Evolutionary conservation across 2,888 invertebrate species (phyloP).

Genomic region (Ochropacha duplaris): DNA sequence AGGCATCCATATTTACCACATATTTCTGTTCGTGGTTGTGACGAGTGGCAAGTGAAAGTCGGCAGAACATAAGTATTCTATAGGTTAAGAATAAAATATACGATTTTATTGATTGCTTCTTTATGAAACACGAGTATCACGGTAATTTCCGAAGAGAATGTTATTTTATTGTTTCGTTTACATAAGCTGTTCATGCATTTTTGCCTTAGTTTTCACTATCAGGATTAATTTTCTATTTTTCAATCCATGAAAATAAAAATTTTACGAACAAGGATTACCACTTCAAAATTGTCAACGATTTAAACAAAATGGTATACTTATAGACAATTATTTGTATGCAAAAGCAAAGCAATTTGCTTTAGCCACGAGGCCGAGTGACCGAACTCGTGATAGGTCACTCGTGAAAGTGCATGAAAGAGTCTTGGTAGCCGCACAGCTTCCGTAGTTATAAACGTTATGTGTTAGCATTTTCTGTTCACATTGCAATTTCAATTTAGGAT

Average conservation of each 20-base stretch:
- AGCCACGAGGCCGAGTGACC: slow-evolving; percentile 39
- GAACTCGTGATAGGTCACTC: slow-evolving; percentile 63
- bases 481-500: too few species aligned
- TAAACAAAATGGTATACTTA: slow-evolving; percentile 13
- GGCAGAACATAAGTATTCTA: background rate
- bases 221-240: background rate
- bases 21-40: background rate
- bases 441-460: background rate
- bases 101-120: background rate
- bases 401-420: slow-evolving; percentile 57
- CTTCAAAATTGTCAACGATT: background rate
- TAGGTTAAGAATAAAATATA: background rate
- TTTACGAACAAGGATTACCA: background rate
- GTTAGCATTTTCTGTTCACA: slow-evolving; percentile 2
- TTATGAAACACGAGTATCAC: background rate
- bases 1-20: background rate
- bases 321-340: slow-evolving; percentile 22
- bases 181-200: background rate
- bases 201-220: background rate
- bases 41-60: background rate
- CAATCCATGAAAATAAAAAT: background rate
- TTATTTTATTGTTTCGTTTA: background rate
- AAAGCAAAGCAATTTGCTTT: slow-evolving; percentile 33
- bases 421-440: slow-evolving; percentile 25
- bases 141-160: background rate